Base-by-base conservation (phyloP, 2,888 invertebrate genomes). In the Oxystoma pomonae region DNA sequence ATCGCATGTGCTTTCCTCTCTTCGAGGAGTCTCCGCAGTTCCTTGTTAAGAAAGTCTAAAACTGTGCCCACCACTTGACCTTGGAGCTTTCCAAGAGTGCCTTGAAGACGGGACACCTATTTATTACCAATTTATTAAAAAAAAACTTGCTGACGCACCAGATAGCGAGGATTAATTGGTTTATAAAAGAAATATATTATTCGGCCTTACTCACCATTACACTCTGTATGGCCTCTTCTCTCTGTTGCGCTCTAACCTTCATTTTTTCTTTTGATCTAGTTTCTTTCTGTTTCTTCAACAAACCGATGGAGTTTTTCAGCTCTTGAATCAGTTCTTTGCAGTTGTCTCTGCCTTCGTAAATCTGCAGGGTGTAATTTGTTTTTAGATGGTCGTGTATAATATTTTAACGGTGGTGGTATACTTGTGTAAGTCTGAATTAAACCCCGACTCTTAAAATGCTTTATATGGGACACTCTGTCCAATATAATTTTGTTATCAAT, bases 1-100 rank as follows among this genome's bases (percentile, higher is more conserved):
- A 90, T 86, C 0, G 92, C 92, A 71, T 94, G 93, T 16, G 90
- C 87, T 63, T 87, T 84, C 3, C 92, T 83, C 76, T 94, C 93
- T 70, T 92, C 90, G 66, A 89, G 84, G 1, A 95, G 80, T 12
- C 92, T 83, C 12, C 86, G 78, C 68, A 94, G 81, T 78, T 95
- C 94, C 76, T 94, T 90, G 76, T 88, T 87, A 16, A 95, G 80
- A 77, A 87, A 90, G 71, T 88, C 89, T 65, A 94, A 81, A 21
- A 90, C 84, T 7, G 88, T 87, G 0, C 90, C 87, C 9, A 92
- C 84, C 0, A 89, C 86, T 1, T 84, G 84, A 0, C 92, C 92
- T 73, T 92, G 90, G 2, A 92, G 80, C 64, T 87, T 85, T 64
- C 86, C 85, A 19, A 92, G 80, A 7, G 90, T 78, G 53, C 89